These are phyloP conservation scores for Phylloscopus trochiloides DNA, from an alignment of 2,113 vertebrate species.

Conservation along the genomic window DNA sequence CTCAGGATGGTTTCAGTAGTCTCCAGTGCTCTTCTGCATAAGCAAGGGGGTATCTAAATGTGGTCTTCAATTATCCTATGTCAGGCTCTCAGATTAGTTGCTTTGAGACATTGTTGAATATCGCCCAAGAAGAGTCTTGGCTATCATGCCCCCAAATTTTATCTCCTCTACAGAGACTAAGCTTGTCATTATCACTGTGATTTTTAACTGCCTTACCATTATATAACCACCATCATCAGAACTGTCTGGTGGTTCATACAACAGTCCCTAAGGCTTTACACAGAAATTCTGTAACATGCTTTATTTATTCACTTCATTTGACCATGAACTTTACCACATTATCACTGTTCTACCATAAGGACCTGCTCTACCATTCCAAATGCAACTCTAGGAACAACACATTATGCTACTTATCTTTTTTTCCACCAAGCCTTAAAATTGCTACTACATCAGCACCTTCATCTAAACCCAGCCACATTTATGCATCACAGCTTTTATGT, in stretches of 20 bases:
- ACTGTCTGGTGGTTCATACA: background rate
- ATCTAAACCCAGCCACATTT: constrained; percentile 10
- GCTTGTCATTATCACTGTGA: background rate
- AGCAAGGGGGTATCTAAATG: background rate
- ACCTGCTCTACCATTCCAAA: background rate
- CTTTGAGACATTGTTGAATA: background rate
- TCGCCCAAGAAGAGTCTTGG: background rate
- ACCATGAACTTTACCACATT: background rate
- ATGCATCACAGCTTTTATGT: constrained; percentile 1
- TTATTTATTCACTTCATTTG: background rate
- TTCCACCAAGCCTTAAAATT: background rate
- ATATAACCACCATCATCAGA: background rate
- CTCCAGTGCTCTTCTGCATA: background rate
- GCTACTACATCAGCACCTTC: constrained; percentile 40
- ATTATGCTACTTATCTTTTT: background rate
- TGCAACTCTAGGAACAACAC: background rate
- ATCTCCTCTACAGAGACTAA: background rate
- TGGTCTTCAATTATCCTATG: background rate
- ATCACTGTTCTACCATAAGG: background rate
- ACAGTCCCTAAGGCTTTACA: background rate
- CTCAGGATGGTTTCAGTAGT: background rate
- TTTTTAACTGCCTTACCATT: background rate
- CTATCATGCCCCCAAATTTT: background rate
- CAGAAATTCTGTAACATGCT: background rate
- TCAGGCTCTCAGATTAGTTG: background rate